These are phyloP conservation scores for Drosophila subobscura DNA, from an alignment of 1,140 invertebrate species.

Conservation along the genomic window DNA sequence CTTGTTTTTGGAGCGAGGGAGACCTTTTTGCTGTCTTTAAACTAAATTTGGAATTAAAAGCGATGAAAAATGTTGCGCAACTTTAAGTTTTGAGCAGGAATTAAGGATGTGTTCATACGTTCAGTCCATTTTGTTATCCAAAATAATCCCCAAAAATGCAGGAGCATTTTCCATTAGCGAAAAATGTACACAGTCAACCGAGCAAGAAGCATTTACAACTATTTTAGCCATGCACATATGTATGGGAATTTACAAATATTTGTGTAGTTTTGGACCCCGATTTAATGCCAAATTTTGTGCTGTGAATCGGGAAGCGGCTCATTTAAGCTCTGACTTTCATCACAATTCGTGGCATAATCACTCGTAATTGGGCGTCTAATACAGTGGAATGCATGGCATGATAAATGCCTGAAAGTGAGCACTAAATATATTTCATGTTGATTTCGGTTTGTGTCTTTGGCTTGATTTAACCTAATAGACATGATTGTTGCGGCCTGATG, in stretches of 20 bases:
- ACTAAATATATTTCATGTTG: constrained; percentile 50
- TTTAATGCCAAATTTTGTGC: constrained; percentile 21
- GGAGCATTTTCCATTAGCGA: too few relatives aligned
- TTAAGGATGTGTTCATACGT: too few relatives aligned
- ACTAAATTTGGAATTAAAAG: too few relatives aligned
- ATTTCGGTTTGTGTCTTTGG: constrained; percentile 36
- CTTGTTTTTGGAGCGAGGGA: neutral
- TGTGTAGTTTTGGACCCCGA: too few relatives aligned
- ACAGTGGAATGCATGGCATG: constrained; percentile 31
- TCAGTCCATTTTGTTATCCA: too few relatives aligned
- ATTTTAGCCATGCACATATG: too few relatives aligned
- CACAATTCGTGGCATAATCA: constrained; percentile 10
- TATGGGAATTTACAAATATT: too few relatives aligned
- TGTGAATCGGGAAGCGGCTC: constrained; percentile 1
- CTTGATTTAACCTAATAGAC: constrained; percentile 62
- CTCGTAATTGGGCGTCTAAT: constrained; percentile 43
- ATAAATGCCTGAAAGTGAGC: constrained; percentile 58
- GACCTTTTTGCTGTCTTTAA: neutral
- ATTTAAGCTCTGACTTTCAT: constrained; percentile 5
- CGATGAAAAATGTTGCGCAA: too few relatives aligned
- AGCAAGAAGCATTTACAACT: too few relatives aligned
- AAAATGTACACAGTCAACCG: too few relatives aligned
- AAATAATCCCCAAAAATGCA: too few relatives aligned
- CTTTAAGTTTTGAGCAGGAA: too few relatives aligned
- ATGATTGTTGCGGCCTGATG: constrained; percentile 54